Evolutionary conservation across 2,113 vertebrate species (phyloP), one percentile per base, ranked within the genome.

Genomic region (Craseonycteris thonglongyai): DNA sequence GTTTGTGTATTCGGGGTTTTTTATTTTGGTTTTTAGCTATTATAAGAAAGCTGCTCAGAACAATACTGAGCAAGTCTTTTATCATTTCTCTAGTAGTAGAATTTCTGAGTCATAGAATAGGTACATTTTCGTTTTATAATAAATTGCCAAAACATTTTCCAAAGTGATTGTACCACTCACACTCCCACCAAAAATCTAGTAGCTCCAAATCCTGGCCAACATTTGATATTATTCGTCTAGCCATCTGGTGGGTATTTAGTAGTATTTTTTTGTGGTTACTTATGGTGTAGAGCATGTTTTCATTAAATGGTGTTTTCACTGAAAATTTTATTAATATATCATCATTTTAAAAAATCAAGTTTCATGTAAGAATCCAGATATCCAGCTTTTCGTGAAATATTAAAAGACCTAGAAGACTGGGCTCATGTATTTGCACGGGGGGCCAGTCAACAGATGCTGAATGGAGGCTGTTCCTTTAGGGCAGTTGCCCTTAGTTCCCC

Each of bases 41-140:
- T 81, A 66, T 28, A 47, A 58, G 47, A 93, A 90, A 95, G 56
- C 72, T 85, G 26, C 90, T 82, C 56, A 86, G 58, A 76, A 83
- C 33, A 80, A 61, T 83, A 30, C 13, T 58, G 33, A 56, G 47
- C 33, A 80, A 88, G 35, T 40, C 58, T 68, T 82, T 85, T 83
- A 59, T 71, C n/a, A 80, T 88, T 88, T 92, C 71, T 87, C 28
- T 84, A 94, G 11, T 51, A 92, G 15, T 71, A 89, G 76, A 88
- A 88, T 95, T 84, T 80, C 19, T 83, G 63, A 13, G 2, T 94
- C 33, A 85, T 63, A 30, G 15, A 65, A 68, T 88, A 80, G 6
- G 7, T 54, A 2, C 59, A 65, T 30, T 66, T 90, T 90, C 40
- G 30, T 85, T 95, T 92, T 93, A 65, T 13, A 81, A 82, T 49